A percentile compares a stretch with the other conserved stretches of the same genome.
phyloP scores from a whole-genome alignment of 2,888 invertebrate genomes.

The Machimus atricapillus region DNA sequence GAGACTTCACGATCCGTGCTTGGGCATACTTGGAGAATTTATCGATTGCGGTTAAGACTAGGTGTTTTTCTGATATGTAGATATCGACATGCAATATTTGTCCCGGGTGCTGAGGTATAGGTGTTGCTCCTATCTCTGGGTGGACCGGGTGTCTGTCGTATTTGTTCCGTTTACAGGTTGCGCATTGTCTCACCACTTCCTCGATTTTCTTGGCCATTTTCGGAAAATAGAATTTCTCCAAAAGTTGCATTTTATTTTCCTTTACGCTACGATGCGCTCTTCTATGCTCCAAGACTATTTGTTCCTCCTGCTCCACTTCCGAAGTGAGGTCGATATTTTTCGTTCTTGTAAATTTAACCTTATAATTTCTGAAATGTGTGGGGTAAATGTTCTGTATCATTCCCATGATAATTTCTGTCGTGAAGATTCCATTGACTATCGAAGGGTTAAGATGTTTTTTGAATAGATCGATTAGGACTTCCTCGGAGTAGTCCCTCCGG shows the following conservation, averaged over 20 bases:
- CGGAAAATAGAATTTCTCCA: slow-evolving; percentile 45
- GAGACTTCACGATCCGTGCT: not conserved
- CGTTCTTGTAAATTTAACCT: not conserved
- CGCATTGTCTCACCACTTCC: slow-evolving; percentile 40
- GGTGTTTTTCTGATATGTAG: slow-evolving; percentile 37
- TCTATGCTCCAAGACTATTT: not conserved
- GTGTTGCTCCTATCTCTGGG: slow-evolving; percentile 40
- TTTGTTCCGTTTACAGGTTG: slow-evolving; percentile 41
- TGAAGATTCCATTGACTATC: slow-evolving; percentile 1
- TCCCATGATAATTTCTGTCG: not conserved
- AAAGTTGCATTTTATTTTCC: not conserved
- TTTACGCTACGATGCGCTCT: not conserved
- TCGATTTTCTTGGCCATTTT: slow-evolving; percentile 42
- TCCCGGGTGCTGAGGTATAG: slow-evolving; percentile 45
- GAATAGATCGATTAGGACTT: not conserved
- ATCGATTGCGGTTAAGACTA: slow-evolving; percentile 42
- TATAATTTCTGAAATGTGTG: slow-evolving; percentile 2
- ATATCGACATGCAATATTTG: slow-evolving; percentile 43
- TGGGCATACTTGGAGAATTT: slow-evolving; percentile 32
- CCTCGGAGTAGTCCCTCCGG: not conserved
- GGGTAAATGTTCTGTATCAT: slow-evolving; percentile 10
- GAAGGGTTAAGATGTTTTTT: not conserved
- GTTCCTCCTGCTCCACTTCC: not conserved
- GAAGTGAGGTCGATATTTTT: not conserved
- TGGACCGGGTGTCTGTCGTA: slow-evolving; percentile 42